Conservation (phyloP, 2,888 invertebrate genomes). For the Megalurothrips usitatus region DNA sequence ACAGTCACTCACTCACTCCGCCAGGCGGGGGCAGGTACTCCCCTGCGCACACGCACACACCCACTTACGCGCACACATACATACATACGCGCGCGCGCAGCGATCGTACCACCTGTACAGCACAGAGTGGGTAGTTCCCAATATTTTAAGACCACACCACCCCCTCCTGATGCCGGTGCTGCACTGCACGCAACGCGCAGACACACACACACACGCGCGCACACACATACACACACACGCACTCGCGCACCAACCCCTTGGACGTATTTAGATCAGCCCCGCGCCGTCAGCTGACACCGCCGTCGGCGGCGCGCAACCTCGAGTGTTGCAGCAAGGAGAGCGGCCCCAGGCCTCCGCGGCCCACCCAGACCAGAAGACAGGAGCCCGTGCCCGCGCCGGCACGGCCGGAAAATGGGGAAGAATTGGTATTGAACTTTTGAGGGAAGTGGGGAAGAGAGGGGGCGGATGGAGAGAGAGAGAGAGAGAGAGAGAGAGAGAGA, state of each 20-base stretch:
- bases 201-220: not conserved
- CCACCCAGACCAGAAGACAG: not conserved
- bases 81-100: not conserved
- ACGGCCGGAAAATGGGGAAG: too few species aligned
- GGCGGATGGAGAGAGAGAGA: constrained; percentile 14
- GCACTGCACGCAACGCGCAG: not conserved
- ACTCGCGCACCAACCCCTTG: too few species aligned
- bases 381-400: not conserved
- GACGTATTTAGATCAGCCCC: too few species aligned
- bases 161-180: constrained; percentile 27
- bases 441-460: not conserved
- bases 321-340: too few species aligned
- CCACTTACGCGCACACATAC: not conserved
- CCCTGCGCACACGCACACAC: not conserved
- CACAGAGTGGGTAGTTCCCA: not conserved
- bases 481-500: constrained; percentile 4
- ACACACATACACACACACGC: not conserved
- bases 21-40: too few species aligned
- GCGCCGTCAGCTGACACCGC: too few species aligned
- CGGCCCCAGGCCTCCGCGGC: too few species aligned
- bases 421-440: too few species aligned
- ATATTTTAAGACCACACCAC: constrained; percentile 26
- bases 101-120: too few species aligned
- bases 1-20: too few species aligned
- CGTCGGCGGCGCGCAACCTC: too few species aligned